These are phyloP conservation scores for Tetranychus truncatus DNA, from an alignment of 2,888 invertebrate genomes.

Conservation along the genomic window DNA sequence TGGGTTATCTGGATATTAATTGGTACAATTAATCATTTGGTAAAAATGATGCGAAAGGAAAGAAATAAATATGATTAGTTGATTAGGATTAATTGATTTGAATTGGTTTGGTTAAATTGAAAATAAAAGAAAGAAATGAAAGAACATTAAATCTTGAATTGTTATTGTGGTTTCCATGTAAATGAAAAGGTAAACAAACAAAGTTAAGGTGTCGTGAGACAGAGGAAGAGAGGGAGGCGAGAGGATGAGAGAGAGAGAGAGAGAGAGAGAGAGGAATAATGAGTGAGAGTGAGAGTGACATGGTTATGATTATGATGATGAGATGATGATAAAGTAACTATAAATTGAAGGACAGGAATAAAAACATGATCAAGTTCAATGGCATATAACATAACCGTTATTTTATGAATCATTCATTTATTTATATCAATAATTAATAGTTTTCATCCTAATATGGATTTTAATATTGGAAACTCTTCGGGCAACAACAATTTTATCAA, in stretches of 20 bases:
- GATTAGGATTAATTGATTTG: background rate
- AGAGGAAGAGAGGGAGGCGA: background rate
- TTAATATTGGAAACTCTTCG: too few species aligned
- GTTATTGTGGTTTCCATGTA: background rate
- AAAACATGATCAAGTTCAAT: background rate
- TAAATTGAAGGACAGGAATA: too few species aligned
- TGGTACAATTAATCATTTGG: background rate
- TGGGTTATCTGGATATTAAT: background rate
- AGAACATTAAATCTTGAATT: background rate
- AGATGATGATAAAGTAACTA: slow-evolving; percentile 2
- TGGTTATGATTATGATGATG: background rate
- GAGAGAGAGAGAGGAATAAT: background rate
- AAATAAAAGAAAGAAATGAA: background rate
- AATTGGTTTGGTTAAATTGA: background rate
- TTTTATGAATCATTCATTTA: too few species aligned
- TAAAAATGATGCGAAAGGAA: background rate
- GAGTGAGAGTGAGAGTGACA: slow-evolving; percentile 1
- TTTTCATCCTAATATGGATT: too few species aligned
- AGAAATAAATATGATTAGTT: background rate
- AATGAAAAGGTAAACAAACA: background rate
- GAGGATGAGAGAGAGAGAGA: background rate
- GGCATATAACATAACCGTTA: background rate
- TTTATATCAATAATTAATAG: too few species aligned
- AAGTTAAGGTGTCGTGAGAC: background rate
- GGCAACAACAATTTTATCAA: too few species aligned